A percentile compares a stretch with the other conserved stretches of the same genome.
Evolutionary conservation across 1,140 invertebrate species (phyloP).

Genomic region (Aphaenogaster rudis): DNA sequence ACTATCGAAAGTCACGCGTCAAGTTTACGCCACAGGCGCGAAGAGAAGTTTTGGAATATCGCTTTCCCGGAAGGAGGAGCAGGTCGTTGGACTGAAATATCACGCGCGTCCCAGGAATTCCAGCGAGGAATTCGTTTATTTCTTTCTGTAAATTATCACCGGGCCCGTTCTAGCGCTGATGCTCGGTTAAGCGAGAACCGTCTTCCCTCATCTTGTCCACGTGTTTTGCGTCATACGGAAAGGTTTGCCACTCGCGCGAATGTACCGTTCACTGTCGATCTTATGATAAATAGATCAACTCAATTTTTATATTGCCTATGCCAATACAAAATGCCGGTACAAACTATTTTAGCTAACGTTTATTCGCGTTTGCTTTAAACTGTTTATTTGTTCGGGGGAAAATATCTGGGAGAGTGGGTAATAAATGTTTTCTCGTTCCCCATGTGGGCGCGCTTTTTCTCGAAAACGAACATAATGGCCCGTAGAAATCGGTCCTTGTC

Average conservation of each 20-base stretch:
- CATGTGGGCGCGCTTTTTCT: background rate
- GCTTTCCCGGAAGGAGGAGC: conserved; percentile 70
- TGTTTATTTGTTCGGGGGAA: background rate
- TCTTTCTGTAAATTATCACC: conserved; percentile 81
- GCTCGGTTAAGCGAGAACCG: conserved; percentile 73
- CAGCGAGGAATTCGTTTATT: conserved; percentile 79
- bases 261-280: background rate
- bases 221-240: conserved; percentile 21
- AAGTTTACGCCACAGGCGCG: background rate
- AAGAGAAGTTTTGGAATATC: conserved; percentile 56
- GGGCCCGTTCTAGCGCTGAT: conserved; percentile 65
- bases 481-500: conserved; percentile 39
- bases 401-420: background rate
- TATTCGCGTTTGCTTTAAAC: background rate
- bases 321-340: background rate
- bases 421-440: conserved; percentile 29
- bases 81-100: conserved; percentile 84
- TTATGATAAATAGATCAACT: background rate
- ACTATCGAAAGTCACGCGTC: conserved; percentile 1
- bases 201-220: conserved; percentile 23
- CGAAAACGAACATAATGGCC: conserved; percentile 50
- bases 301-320: background rate
- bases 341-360: background rate
- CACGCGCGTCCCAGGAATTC: conserved; percentile 80
- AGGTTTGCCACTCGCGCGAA: background rate